Base-by-base conservation (phyloP, 2,888 invertebrate species). In the Lasiommata megera region DNA sequence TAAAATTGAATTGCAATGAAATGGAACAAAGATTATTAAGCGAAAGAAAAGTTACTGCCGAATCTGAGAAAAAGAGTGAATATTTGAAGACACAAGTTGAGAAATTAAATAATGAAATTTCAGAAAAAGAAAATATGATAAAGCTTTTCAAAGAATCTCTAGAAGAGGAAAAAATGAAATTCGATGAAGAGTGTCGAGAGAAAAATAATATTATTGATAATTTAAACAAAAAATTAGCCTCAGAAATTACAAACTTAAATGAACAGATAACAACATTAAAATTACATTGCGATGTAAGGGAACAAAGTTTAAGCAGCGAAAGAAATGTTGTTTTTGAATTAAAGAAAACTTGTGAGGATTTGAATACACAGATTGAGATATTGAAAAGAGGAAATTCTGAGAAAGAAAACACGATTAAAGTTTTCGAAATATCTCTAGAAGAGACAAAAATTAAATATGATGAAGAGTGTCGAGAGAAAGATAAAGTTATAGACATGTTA, bases 351-450 rank as follows among this genome's bases (percentile, higher is more conserved):
- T 48, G 51, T 16, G 41, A 18, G 7, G 61, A 66, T 40, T 62
- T 75, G 9, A 68, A 68, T 60, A 64, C 66, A 51, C 63, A 70
- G n/a, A 56, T 73, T 44, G 54, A 62, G 7, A 61, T 67, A 56
- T 48, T 72, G 18, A 58, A 56, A 23, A 63, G 66, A 34, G 66
- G 73, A 40, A 58, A 72, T 16, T 38, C 38, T 18, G 48, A 63
- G 7, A 79, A 77, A 52, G 69, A 71, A 48, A 62, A 63, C 31
- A 60, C 62, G 29, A 68, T 77, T 28, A 64, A 72, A 44, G 43
- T 6, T 46, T 74, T 29, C 64, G 47, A 55, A 65, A 43, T 64
- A 68, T 59, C 69, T 56, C 38, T 74, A 11, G 63, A 69, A 17
- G 50, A 40, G 28, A 16, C 76, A 11, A 61, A 53, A 14, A 60